phyloP scores from a whole-genome alignment of 2,797 vertebrate species.

The Pristis pectinata region DNA sequence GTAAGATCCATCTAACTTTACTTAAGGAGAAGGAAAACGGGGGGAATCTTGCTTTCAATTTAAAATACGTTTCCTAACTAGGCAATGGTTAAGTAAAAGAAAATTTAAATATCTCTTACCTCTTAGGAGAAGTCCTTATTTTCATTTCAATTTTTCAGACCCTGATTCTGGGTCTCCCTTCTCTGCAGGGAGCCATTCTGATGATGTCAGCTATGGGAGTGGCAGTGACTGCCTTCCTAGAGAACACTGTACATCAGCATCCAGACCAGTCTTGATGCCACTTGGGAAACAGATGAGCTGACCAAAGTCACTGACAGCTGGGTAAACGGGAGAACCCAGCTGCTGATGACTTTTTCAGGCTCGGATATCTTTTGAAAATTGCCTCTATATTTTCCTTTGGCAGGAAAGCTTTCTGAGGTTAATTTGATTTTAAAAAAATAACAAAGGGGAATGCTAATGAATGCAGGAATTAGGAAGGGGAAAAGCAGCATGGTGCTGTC shows the following conservation, averaged over 20 bases:
- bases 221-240: conserved; percentile 21
- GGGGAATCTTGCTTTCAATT: conserved; percentile 1
- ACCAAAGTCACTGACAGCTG: not conserved
- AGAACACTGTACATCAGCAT: conserved; percentile 27
- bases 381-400: not conserved
- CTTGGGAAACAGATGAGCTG: not conserved
- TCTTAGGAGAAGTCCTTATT: conserved; percentile 34
- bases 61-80: conserved; percentile 11
- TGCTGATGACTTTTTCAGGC: conserved; percentile 15
- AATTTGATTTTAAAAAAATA: conserved; percentile 16
- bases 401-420: not conserved
- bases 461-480: not conserved
- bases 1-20: conserved; percentile 3
- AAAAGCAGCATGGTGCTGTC: not conserved
- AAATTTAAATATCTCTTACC: conserved; percentile 36
- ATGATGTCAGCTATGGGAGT: conserved; percentile 14
- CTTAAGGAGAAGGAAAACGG: conserved; percentile 12
- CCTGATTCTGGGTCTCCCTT: conserved; percentile 11
- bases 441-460: conserved; percentile 8
- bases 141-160: conserved; percentile 23
- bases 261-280: conserved; percentile 12
- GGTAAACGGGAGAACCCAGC: conserved; percentile 7
- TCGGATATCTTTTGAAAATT: not conserved
- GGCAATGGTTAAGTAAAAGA: conserved; percentile 17
- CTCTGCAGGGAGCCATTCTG: conserved; percentile 19